These are phyloP conservation scores for Eueides isabella DNA, from an alignment of 1,140 invertebrate genomes.

Conservation along the genomic window DNA sequence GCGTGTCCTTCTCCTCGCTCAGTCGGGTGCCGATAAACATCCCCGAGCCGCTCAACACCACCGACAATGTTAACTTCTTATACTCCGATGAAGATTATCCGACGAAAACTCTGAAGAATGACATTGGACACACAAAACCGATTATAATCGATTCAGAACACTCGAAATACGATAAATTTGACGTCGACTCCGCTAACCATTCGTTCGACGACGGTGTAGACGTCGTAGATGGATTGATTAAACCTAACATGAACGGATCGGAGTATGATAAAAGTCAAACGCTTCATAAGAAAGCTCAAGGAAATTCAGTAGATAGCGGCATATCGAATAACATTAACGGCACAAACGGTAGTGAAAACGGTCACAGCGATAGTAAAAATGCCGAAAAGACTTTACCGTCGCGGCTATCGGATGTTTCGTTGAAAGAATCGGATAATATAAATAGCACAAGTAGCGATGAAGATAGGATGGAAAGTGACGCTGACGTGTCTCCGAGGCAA, in stretches of 20 bases:
- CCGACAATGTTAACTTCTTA: constrained; percentile 58
- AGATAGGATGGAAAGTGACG: constrained; percentile 66
- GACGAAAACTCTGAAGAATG: constrained; percentile 55
- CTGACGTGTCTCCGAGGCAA: constrained; percentile 55
- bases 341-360: constrained; percentile 43
- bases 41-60: constrained; percentile 65
- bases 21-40: constrained; percentile 71
- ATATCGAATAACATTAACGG: constrained; percentile 70
- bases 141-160: constrained; percentile 74
- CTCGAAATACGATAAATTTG: constrained; percentile 60
- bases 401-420: constrained; percentile 65
- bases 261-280: constrained; percentile 48
- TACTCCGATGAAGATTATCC: constrained; percentile 74
- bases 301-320: constrained; percentile 73
- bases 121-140: constrained; percentile 74
- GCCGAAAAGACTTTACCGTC: constrained; percentile 53
- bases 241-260: constrained; percentile 51
- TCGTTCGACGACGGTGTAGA: constrained; percentile 73
- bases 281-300: constrained; percentile 58
- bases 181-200: constrained; percentile 72
- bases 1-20: constrained; percentile 67
- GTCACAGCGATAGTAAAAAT: constrained; percentile 48
- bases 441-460: constrained; percentile 64
- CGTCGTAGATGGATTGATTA: constrained; percentile 64
- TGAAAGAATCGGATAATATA: constrained; percentile 62